Evolutionary conservation across 2,113 vertebrate species (phyloP), one percentile per base, ranked within the genome.

Genomic region (Neomonachus schauinslandi): DNA sequence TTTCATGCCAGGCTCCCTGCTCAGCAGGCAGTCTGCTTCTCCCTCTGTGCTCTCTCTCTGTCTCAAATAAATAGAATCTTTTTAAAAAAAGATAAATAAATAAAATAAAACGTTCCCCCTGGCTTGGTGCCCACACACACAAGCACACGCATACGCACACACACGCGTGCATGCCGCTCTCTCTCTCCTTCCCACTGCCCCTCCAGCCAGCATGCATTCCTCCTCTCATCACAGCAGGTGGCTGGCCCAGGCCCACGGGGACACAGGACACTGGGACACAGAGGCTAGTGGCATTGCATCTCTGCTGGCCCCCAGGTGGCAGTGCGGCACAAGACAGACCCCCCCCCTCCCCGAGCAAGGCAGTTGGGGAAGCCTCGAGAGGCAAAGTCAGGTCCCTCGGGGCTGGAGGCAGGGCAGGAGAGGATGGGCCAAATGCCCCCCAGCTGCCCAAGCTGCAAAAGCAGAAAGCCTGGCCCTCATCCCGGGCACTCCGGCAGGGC

Each of bases 111-210:
- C 28, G 5, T 57, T 55, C 26, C n/a, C 12, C 5, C 1, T 2
- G 31, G 51, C 14, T 11, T 31, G 28, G 55, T 5, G 80, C 69
- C 1, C 49, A 14, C 0, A 14, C 12, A 5, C n/a, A 28, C 11
- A 0, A 46, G 4, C 13, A 28, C 11, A 0, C 57, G 4, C 13
- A 19, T 15, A 19, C 21, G 14, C 13, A 1, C 16, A 8, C 61
- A 28, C 59, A 18, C 21, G 3, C 15, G 8, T 15, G 31, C 31
- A 14, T n/a, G 33, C 16, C n/a, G 74, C 7, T 9, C 14, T 49
- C 42, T 7, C 46, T 31, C 74, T 42, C 72, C 72, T 14, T 8
- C 26, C 1, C 46, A 8, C 46, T 11, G 15, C 26, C 26, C 14
- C 28, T 28, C 9, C 4, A 19, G 49, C 49, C 31, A 5, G 18